Percentiles rank a stretch among this genome's conserved stretches.
These are phyloP conservation scores for Cichlasoma orientale DNA, from an alignment of 2,797 vertebrate genomes.

Conservation along the genomic window DNA sequence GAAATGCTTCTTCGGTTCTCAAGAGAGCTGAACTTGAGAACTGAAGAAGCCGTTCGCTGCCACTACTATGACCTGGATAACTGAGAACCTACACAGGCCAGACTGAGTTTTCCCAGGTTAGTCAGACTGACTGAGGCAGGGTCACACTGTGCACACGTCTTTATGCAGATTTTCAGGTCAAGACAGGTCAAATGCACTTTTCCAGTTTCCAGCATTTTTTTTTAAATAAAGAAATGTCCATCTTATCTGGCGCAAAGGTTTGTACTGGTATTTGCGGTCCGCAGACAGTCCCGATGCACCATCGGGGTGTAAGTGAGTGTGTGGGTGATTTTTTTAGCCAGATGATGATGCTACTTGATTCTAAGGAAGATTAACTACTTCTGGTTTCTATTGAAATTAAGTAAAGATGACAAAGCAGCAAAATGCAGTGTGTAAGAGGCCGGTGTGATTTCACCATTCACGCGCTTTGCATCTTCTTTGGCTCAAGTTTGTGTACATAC, in stretches of 20 bases:
- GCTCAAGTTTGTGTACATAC: not conserved
- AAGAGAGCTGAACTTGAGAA: too few species aligned
- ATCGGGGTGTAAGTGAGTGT: not conserved
- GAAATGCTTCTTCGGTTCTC: too few species aligned
- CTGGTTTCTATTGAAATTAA: slow-evolving; percentile 6
- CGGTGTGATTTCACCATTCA: not conserved
- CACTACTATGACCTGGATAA: too few species aligned
- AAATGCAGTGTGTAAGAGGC: not conserved
- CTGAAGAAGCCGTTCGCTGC: too few species aligned
- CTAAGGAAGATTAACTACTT: slow-evolving; percentile 9
- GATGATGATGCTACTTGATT: slow-evolving; percentile 6
- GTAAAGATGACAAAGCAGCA: slow-evolving; percentile 15
- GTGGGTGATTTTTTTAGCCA: not conserved
- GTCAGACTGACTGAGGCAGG: slow-evolving; percentile 1
- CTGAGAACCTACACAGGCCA: slow-evolving; percentile 4
- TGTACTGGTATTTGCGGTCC: not conserved
- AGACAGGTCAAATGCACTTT: not conserved
- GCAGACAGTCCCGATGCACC: not conserved
- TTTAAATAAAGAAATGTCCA: not conserved
- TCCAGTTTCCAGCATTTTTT: not conserved
- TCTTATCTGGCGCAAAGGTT: not conserved
- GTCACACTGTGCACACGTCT: slow-evolving; percentile 25
- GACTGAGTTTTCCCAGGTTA: slow-evolving; percentile 30
- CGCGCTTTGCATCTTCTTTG: slow-evolving; percentile 3
- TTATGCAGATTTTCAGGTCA: slow-evolving; percentile 4